Conservation (phyloP, 2,888 invertebrate species). For the Pteria penguin region DNA sequence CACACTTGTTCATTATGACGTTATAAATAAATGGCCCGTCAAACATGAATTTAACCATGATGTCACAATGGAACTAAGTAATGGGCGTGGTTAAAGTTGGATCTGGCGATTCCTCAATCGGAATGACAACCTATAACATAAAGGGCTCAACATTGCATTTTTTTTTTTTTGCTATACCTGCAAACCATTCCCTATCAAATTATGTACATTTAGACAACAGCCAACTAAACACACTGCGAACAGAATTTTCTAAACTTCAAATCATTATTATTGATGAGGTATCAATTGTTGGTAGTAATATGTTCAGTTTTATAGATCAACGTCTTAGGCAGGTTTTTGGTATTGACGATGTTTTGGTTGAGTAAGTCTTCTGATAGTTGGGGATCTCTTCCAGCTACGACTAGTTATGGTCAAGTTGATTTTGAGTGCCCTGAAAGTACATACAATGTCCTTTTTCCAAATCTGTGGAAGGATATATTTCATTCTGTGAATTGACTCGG, state of each 20-base stretch:
- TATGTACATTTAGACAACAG: constrained; percentile 8
- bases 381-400: constrained; percentile 23
- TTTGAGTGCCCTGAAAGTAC: not conserved
- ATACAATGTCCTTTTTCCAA: not conserved
- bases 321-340: constrained; percentile 4
- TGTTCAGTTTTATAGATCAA: constrained; percentile 4
- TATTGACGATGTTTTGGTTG: constrained; percentile 2
- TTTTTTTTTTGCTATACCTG: constrained; percentile 4
- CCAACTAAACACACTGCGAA: not conserved
- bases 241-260: not conserved
- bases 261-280: constrained; percentile 20
- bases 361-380: constrained; percentile 10
- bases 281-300: constrained; percentile 15
- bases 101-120: too few species aligned
- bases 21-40: too few species aligned
- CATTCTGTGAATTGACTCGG: too few species aligned
- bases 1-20: too few species aligned
- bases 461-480: constrained; percentile 3
- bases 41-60: too few species aligned
- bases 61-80: too few species aligned
- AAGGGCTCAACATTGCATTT: not conserved
- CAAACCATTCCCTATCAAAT: constrained; percentile 9
- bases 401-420: constrained; percentile 19
- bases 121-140: constrained; percentile 46
- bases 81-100: too few species aligned